Conservation (phyloP, 2,888 invertebrate genomes). For the Mimas tiliae region DNA sequence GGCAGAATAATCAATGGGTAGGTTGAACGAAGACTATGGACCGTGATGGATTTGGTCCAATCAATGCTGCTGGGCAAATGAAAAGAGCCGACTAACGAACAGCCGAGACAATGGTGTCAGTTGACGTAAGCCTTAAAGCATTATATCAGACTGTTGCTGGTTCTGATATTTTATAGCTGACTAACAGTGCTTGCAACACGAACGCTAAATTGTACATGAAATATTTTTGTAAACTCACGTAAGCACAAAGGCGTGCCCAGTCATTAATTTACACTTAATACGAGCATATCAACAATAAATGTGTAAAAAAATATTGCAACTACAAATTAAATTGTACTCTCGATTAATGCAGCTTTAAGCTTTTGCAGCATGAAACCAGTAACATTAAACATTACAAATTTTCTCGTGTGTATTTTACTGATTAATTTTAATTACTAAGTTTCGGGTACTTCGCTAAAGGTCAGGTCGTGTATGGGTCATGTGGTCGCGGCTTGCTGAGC, state of each 20-base stretch:
- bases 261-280: conserved; percentile 8
- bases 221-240: neutral
- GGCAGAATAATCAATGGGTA: conserved; percentile 57
- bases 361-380: conserved; percentile 6
- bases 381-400: neutral
- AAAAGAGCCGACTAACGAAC: conserved; percentile 64
- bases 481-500: neutral
- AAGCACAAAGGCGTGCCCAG: neutral
- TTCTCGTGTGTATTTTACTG: conserved; percentile 17
- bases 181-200: neutral
- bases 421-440: conserved; percentile 30
- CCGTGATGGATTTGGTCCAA: conserved; percentile 65
- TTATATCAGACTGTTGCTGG: conserved; percentile 60
- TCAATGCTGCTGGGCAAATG: conserved; percentile 62
- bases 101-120: conserved; percentile 48
- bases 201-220: conserved; percentile 2
- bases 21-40: conserved; percentile 47
- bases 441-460: conserved; percentile 24
- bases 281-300: neutral
- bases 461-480: conserved; percentile 5
- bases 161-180: neutral
- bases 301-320: neutral
- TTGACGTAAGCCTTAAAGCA: conserved; percentile 27
- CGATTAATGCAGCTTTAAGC: conserved; percentile 11
- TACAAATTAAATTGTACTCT: conserved; percentile 9